Evolutionary conservation across 2,888 invertebrate species (phyloP).

Genomic region (Zygogramma bicolorata): DNA sequence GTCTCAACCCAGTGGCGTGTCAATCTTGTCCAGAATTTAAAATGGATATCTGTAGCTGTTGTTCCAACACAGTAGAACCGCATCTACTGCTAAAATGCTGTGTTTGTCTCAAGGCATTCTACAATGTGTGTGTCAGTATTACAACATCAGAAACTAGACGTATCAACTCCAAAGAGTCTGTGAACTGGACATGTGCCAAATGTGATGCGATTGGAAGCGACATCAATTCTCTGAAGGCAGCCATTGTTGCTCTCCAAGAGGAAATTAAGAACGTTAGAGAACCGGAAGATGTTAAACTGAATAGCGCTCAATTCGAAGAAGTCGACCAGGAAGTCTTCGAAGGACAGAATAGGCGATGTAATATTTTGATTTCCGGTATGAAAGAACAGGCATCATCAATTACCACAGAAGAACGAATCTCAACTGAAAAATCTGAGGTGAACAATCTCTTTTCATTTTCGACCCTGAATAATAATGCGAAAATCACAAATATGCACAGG

Average conservation of each 20-base stretch:
- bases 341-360: background rate
- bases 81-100: too few relatives aligned
- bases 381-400: too few relatives aligned
- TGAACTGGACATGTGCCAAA: background rate
- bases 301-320: background rate
- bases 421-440: too few relatives aligned
- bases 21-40: too few relatives aligned
- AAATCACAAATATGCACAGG: too few relatives aligned
- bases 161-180: background rate
- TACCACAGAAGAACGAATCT: too few relatives aligned
- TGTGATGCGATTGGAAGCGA: background rate
- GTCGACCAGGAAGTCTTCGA: background rate
- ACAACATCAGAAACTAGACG: background rate
- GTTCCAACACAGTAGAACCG: background rate
- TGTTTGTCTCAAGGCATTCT: background rate
- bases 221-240: background rate
- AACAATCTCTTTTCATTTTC: too few relatives aligned
- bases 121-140: background rate
- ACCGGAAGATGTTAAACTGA: background rate
- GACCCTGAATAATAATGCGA: too few relatives aligned
- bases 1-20: too few relatives aligned
- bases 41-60: background rate
- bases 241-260: conserved; percentile 10
- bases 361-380: too few relatives aligned
- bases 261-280: background rate